Evolutionary conservation across 2,888 invertebrate genomes (phyloP), one percentile per base, ranked within the genome.

Genomic region (Pocota personata): DNA sequence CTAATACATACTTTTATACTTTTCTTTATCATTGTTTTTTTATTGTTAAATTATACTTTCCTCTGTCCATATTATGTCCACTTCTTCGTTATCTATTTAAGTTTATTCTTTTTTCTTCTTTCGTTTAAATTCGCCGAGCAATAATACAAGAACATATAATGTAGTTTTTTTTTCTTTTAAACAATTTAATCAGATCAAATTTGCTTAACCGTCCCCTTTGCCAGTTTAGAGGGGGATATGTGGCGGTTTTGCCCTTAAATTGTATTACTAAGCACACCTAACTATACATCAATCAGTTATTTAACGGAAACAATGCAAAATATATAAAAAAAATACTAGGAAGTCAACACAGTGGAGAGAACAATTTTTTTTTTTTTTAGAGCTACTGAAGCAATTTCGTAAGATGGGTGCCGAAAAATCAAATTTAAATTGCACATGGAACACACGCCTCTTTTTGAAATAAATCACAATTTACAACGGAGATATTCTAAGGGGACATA

Each of bases 1-100:
- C 84, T 84, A 79, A 84, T 66, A 84, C 84, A 79, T 82, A 72
- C 27, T 75, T 69, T 69, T 57, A 66, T 75, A 62, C 37, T 76
- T 72, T 72, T 83, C 52, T 37, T 62, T 77, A 40, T 69, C 58
- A 60, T 76, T 57, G 35, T 16, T 0, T 24, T 21, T 57, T 48
- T 46, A 32, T 58, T 67, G 27, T 57, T 69, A 50, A 32, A 66
- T 67, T 52, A 37, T 57, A 72, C 14, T 66, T 72, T 67, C 66
- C 69, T 62, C 69, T 75, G 73, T 48, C 48, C 72, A 62, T 73
- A 46, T 67, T 30, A 77, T 50, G 73, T 69, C 67, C 55, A 62
- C 48, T 24, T 64, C 48, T 48, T 79, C 57, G 75, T 79, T 79
- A 73, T 19, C 52, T 50, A 32, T 73, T 60, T 48, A 66, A 58